Conservation (phyloP, 2,113 vertebrate genomes). For the Hystrix brachyura region DNA sequence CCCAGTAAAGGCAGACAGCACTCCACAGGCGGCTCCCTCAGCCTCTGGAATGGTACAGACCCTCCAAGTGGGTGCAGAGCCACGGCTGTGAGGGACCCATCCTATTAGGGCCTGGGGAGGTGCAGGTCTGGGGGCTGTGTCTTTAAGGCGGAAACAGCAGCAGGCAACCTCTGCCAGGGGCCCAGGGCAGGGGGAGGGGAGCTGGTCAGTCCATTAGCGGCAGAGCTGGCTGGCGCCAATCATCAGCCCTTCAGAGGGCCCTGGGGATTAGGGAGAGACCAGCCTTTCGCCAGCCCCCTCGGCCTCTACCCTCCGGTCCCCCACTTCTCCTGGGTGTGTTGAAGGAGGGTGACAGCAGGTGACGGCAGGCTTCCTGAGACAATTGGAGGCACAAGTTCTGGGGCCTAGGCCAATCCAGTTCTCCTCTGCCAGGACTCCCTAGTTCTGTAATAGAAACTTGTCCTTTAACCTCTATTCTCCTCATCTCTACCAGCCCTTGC, state of each 20-base stretch:
- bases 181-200: conserved; percentile 67
- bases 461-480: not conserved
- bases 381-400: not conserved
- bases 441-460: not conserved
- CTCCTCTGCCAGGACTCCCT: not conserved
- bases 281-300: conserved; percentile 23
- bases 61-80: not conserved
- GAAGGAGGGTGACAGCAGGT: conserved; percentile 2
- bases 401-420: not conserved
- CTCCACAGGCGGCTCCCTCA: not conserved
- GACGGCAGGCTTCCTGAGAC: not conserved
- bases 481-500: not conserved
- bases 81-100: not conserved
- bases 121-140: conserved; percentile 58
- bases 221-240: conserved; percentile 76
- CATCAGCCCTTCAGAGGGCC: conserved; percentile 52
- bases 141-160: conserved; percentile 72
- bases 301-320: not conserved
- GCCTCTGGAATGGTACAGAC: not conserved
- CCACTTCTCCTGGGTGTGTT: conserved; percentile 21
- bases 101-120: not conserved
- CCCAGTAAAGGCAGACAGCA: not conserved
- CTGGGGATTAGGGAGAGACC: conserved; percentile 62
- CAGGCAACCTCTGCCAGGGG: conserved; percentile 30
- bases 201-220: conserved; percentile 71